A percentile compares a stretch with the other conserved stretches of the same genome.
Evolutionary conservation across 2,888 invertebrate species (phyloP).

Genomic region (Stegana nigrithorax): DNA sequence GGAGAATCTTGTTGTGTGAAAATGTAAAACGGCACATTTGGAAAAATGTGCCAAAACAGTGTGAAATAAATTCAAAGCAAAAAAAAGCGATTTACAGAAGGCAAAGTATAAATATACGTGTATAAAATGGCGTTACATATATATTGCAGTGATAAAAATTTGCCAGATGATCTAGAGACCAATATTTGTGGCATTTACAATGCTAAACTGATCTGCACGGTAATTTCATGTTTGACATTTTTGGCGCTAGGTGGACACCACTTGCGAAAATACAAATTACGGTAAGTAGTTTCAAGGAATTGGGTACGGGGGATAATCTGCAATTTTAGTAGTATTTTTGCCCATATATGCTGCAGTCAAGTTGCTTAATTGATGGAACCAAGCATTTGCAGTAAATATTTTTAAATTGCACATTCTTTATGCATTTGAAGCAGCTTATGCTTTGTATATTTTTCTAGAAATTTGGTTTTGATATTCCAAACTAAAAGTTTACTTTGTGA

Average conservation of each 20-base stretch:
- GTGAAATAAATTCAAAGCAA: neutral
- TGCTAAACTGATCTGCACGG: slow-evolving; percentile 42
- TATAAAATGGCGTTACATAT: slow-evolving; percentile 41
- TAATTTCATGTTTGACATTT: slow-evolving; percentile 34
- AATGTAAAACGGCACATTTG: neutral
- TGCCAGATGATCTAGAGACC: slow-evolving; percentile 46
- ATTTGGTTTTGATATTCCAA: too few relatives aligned
- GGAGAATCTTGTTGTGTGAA: slow-evolving; percentile 27
- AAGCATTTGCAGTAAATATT: too few relatives aligned
- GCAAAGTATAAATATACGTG: slow-evolving; percentile 12
- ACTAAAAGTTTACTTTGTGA: too few relatives aligned
- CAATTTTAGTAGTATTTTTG: too few relatives aligned
- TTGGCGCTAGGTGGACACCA: slow-evolving; percentile 42
- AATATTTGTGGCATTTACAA: slow-evolving; percentile 54
- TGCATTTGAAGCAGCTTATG: too few relatives aligned
- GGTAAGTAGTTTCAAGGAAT: slow-evolving; percentile 48
- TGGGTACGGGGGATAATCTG: too few relatives aligned
- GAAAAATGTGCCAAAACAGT: neutral
- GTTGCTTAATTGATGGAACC: too few relatives aligned
- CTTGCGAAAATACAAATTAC: slow-evolving; percentile 43
- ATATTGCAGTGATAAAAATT: slow-evolving; percentile 48
- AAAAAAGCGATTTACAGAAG: slow-evolving; percentile 1
- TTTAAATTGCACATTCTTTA: too few relatives aligned
- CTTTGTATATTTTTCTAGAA: too few relatives aligned
- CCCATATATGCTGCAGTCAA: too few relatives aligned